A percentile compares a stretch with the other conserved stretches of the same genome.
These are phyloP conservation scores for Phalloptychus januarius DNA, from an alignment of 2,797 vertebrate genomes.

Conservation along the genomic window DNA sequence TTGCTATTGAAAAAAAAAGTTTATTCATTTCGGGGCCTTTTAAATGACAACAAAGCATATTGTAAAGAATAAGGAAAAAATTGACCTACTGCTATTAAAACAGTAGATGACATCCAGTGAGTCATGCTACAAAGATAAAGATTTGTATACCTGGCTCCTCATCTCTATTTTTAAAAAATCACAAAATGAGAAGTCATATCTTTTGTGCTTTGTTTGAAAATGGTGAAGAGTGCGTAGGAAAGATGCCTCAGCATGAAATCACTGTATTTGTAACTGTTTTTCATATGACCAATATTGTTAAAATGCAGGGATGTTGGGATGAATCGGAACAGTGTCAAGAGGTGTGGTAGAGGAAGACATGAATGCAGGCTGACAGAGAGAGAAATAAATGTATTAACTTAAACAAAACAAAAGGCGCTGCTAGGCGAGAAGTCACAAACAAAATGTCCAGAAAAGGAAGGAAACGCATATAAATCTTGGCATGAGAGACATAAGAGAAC, in stretches of 20 bases:
- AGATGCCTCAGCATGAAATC: background rate
- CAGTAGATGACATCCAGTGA: background rate
- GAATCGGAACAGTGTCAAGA: background rate
- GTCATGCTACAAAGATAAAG: background rate
- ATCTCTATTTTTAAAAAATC: background rate
- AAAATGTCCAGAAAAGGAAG: background rate
- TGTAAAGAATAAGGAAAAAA: background rate
- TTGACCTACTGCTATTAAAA: background rate
- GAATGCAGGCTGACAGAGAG: constrained; percentile 2
- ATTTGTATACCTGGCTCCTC: background rate
- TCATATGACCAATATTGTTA: background rate
- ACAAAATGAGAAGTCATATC: background rate
- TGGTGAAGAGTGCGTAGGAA: background rate
- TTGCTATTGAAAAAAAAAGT: background rate
- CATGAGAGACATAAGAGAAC: background rate
- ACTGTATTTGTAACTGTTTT: background rate
- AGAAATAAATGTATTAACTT: background rate
- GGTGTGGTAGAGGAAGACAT: background rate
- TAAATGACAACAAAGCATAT: background rate
- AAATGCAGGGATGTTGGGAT: background rate
- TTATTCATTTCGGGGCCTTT: background rate
- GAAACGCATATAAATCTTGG: background rate
- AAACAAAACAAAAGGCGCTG: constrained; percentile 7
- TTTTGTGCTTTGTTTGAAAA: background rate
- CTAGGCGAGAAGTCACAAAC: constrained; percentile 4